Evolutionary conservation across 2,888 invertebrate species (phyloP), one percentile per base, ranked within the genome.

Genomic region (Macrosoma leucophasiata): DNA sequence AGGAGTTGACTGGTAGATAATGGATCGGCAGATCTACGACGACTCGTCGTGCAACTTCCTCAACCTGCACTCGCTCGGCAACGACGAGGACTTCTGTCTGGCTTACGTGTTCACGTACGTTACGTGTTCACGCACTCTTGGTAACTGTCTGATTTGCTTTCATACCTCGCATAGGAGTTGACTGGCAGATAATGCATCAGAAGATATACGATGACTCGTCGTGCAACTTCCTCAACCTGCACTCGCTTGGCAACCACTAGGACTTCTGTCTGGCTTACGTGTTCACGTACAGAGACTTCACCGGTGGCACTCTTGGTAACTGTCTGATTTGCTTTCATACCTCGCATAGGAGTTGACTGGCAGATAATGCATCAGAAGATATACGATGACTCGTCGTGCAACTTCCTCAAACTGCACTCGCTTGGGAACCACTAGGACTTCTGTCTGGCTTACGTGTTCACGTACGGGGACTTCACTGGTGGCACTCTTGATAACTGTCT

Each of bases 181-280:
- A n/a, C n/a, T n/a, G n/a, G n/a, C n/a, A n/a, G n/a, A n/a, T n/a
- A n/a, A n/a, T n/a, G n/a, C n/a, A n/a, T n/a, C n/a, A n/a, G n/a
- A n/a, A n/a, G n/a, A n/a, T n/a, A n/a, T n/a, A n/a, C n/a, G n/a
- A n/a, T n/a, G n/a, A n/a, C n/a, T 99, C 61, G 99, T 99, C 73
- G 99, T 99, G 43, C 56, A 99, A 99, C 84, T 99, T 98, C 81
- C 87, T 99, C 37, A 99, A 99, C 81, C 88, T 98, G 24, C 98
- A 99, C 76, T 98, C 98, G 7, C 86, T 98, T 46, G 93, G 94
- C 36, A 96, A 99, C 84, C 99, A 99, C 72, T 95, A 98, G 61
- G 95, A 95, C 74, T 99, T 98, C 84, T 99, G 99, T 69, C 88
- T 99, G 44, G 98, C 99, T n/a, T 99, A 98, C 72, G 96, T 99